Percentiles rank a stretch among this genome's conserved stretches.
These are phyloP conservation scores for Canis aureus DNA, from an alignment of 2,113 vertebrate species.

Conservation along the genomic window DNA sequence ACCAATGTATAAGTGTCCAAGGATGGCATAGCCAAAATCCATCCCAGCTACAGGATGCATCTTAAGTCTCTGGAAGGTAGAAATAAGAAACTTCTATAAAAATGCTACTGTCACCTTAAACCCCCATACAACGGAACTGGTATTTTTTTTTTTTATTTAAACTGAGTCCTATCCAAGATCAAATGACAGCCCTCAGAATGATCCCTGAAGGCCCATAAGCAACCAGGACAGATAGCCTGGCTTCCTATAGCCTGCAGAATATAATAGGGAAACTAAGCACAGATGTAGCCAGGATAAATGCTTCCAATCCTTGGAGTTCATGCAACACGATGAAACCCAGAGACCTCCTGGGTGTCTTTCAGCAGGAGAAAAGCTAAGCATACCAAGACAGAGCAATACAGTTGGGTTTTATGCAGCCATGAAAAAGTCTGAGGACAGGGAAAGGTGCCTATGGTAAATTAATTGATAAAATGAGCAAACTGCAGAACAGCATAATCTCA, in stretches of 20 bases:
- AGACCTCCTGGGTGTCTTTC: not conserved
- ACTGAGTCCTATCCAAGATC: not conserved
- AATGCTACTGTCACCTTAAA: conserved; percentile 30
- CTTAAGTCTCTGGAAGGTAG: not conserved
- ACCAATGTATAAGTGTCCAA: not conserved
- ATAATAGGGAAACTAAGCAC: not conserved
- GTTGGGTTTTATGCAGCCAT: not conserved
- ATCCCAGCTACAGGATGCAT: not conserved
- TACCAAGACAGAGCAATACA: not conserved
- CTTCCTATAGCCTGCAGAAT: not conserved
- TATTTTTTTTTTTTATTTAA: not conserved
- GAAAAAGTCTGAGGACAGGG: not conserved
- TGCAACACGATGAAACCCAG: not conserved
- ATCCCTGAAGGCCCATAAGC: not conserved
- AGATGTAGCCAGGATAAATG: not conserved
- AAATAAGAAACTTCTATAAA: conserved; percentile 42
- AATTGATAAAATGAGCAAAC: not conserved
- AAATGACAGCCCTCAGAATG: not conserved
- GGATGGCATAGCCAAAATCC: not conserved
- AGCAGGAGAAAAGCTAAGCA: not conserved
- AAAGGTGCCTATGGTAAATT: not conserved
- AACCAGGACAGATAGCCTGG: not conserved
- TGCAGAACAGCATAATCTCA: not conserved
- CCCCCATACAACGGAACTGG: not conserved
- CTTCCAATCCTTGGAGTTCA: not conserved